Percentiles rank a stretch among this genome's conserved stretches.
phyloP scores from a whole-genome alignment of 2,113 vertebrate genomes.

The Mesitornis unicolor region DNA sequence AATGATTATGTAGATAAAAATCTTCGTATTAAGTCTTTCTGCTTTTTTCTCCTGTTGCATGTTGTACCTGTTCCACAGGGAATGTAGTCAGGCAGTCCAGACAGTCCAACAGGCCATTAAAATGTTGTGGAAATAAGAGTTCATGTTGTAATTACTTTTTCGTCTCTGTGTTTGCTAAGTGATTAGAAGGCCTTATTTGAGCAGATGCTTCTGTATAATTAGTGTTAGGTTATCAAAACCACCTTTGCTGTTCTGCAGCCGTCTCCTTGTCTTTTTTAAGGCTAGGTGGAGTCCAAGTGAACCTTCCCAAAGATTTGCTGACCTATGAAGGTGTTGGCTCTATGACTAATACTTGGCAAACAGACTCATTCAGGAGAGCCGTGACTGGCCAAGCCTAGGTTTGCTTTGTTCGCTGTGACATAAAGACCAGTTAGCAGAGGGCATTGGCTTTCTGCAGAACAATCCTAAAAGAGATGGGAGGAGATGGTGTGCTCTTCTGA shows the following conservation, averaged over 20 bases:
- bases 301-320: conserved; percentile 13
- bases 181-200: not conserved
- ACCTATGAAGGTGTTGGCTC: conserved; percentile 46
- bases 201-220: not conserved
- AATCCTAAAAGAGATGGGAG: not conserved
- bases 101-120: not conserved
- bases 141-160: not conserved
- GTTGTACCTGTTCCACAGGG: not conserved
- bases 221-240: conserved; percentile 5
- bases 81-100: not conserved
- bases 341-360: conserved; percentile 59
- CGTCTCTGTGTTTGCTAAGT: not conserved
- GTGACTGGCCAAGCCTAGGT: not conserved
- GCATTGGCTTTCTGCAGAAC: not conserved
- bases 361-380: not conserved
- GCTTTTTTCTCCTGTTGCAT: not conserved
- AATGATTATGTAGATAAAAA: not conserved
- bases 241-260: conserved; percentile 4
- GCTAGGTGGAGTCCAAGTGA: conserved; percentile 27
- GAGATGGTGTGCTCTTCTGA: not conserved
- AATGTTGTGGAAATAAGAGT: not conserved
- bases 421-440: not conserved
- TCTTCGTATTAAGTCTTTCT: not conserved
- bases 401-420: not conserved
- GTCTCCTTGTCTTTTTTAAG: not conserved